A percentile compares a stretch with the other conserved stretches of the same genome.
Evolutionary conservation across 2,888 invertebrate species (phyloP).

Genomic region (Galeopsomyia nigrocyanea): DNA sequence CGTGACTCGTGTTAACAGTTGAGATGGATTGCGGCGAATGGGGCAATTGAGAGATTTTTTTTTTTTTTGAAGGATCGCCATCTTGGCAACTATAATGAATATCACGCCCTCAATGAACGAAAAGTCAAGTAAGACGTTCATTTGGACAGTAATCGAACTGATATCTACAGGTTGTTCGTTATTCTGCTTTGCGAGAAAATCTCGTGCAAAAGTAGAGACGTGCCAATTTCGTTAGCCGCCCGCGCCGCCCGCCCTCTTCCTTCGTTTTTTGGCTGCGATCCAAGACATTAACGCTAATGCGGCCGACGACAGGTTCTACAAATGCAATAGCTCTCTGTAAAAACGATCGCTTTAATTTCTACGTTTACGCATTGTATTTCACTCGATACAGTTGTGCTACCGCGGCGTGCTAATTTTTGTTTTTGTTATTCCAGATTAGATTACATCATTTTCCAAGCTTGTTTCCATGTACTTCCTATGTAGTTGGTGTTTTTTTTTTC

Average conservation of each 20-base stretch:
- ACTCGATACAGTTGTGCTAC: background rate
- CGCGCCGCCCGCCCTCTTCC: background rate
- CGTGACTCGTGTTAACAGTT: too few species aligned
- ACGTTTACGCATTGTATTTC: background rate
- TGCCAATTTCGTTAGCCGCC: constrained; percentile 60
- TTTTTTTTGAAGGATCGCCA: too few species aligned
- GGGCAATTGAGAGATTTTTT: too few species aligned
- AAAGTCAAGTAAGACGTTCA: too few species aligned
- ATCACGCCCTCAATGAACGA: too few species aligned
- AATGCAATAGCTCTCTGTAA: constrained; percentile 44
- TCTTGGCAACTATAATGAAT: too few species aligned
- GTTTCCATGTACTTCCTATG: too few species aligned
- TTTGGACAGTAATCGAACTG: background rate
- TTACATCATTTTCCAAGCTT: too few species aligned
- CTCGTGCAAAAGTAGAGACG: constrained; percentile 56
- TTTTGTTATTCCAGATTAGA: too few species aligned
- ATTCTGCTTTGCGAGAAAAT: constrained; percentile 28
- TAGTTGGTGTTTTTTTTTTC: too few species aligned
- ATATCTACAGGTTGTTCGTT: constrained; percentile 64
- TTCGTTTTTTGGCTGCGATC: constrained; percentile 54
- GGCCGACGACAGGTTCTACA: constrained; percentile 41
- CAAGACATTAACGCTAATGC: constrained; percentile 62
- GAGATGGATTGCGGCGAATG: too few species aligned
- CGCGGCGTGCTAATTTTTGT: too few species aligned
- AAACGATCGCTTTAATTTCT: constrained; percentile 5